phyloP scores from a whole-genome alignment of 92 coral and sea anemone genomes.

The Heteractis magnifica region DNA sequence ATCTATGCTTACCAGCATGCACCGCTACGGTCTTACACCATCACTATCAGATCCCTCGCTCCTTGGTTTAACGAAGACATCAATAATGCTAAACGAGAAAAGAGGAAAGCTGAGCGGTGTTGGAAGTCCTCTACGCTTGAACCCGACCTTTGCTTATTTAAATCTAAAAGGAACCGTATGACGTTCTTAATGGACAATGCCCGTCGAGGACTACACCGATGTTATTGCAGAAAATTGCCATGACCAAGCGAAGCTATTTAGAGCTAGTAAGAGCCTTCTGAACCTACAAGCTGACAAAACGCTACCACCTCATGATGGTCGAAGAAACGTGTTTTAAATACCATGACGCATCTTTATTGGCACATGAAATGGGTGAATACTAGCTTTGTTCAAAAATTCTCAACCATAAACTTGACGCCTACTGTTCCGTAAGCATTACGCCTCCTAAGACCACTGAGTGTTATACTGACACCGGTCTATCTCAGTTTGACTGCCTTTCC shows the following conservation, averaged over 20 bases:
- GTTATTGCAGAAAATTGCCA: not conserved
- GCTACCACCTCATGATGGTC: not conserved
- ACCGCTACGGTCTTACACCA: no score
- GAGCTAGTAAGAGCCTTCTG: not conserved
- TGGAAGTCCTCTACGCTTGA: constrained; percentile 26
- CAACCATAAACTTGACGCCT: not conserved
- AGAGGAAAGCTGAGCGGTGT: no score
- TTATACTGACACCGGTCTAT: not conserved
- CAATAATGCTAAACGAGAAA: no score
- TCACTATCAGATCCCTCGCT: no score
- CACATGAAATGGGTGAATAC: not conserved
- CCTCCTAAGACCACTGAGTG: not conserved
- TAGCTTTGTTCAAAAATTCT: not conserved
- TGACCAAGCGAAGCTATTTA: not conserved
- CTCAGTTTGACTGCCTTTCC: not conserved
- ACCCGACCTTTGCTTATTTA: constrained; percentile 12
- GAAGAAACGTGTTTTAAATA: no score
- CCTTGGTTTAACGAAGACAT: no score
- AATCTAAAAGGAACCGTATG: not conserved
- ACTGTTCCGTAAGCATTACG: not conserved
- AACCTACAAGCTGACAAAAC: not conserved
- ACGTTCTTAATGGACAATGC: not conserved
- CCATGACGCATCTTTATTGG: not conserved
- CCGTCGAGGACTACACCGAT: not conserved
- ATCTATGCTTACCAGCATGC: no score